These are phyloP conservation scores for Holacanthella duospinosa DNA, from an alignment of 2,888 invertebrate species.

Conservation along the genomic window DNA sequence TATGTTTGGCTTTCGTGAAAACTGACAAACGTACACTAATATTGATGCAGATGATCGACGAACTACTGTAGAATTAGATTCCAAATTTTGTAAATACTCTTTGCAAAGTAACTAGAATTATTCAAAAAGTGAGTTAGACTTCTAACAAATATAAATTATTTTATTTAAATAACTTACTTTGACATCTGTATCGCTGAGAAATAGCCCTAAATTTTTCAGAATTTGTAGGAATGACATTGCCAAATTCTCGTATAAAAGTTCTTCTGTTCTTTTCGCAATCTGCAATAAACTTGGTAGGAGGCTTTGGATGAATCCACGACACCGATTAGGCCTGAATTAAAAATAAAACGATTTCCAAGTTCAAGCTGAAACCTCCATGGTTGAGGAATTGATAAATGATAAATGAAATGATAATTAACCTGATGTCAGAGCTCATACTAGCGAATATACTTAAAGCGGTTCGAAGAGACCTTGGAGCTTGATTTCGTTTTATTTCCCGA, in stretches of 20 bases:
- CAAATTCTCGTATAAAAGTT: conserved; percentile 58
- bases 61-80: conserved; percentile 58
- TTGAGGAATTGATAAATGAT: no score
- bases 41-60: conserved; percentile 71
- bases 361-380: neutral
- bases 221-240: conserved; percentile 55
- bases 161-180: no score
- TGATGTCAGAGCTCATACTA: conserved; percentile 28
- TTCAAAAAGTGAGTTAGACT: no score
- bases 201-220: conserved; percentile 55
- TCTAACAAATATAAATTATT: no score
- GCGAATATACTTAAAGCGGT: conserved; percentile 51
- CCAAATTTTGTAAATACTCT: conserved; percentile 56
- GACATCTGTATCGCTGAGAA: conserved; percentile 59
- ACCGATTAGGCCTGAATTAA: conserved; percentile 57
- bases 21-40: conserved; percentile 65
- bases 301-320: conserved; percentile 64
- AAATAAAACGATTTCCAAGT: conserved; percentile 6
- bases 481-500: conserved; percentile 71
- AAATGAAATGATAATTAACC: conserved; percentile 16
- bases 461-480: conserved; percentile 56
- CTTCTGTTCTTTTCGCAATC: conserved; percentile 60
- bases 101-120: conserved; percentile 52
- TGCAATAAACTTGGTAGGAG: conserved; percentile 61
- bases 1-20: conserved; percentile 58